Percentiles rank a stretch among this genome's conserved stretches.
phyloP scores from a whole-genome alignment of 2,797 vertebrate species.

The Falco cherrug region DNA sequence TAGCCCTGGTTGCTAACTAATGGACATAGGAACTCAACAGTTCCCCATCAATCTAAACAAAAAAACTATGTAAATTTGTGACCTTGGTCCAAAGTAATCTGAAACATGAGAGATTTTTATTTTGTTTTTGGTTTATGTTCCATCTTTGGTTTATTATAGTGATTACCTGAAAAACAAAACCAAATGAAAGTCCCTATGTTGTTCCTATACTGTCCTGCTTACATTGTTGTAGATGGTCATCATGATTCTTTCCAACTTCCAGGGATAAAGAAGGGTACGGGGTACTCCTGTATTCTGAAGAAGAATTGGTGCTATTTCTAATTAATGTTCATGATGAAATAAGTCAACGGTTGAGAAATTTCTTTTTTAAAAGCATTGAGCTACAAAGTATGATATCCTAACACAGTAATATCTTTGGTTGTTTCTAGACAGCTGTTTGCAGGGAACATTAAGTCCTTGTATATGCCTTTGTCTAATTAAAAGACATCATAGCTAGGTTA shows the following conservation, averaged over 20 bases:
- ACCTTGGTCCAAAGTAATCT: not conserved
- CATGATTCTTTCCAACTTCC: not conserved
- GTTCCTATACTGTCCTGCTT: not conserved
- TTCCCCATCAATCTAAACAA: not conserved
- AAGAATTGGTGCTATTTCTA: not conserved
- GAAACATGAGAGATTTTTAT: not conserved
- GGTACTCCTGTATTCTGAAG: not conserved
- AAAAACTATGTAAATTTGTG: not conserved
- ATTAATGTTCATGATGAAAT: not conserved
- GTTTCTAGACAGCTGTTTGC: not conserved
- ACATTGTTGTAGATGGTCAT: not conserved
- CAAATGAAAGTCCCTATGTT: fast-evolving
- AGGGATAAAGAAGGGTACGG: not conserved
- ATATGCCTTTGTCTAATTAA: constrained; percentile 3
- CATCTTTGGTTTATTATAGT: not conserved
- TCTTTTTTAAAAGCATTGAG: not conserved
- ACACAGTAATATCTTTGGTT: not conserved
- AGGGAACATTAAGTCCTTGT: not conserved
- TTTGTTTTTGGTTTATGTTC: not conserved
- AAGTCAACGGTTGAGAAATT: not conserved
- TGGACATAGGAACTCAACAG: not conserved
- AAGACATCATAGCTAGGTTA: not conserved
- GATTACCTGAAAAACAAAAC: not conserved
- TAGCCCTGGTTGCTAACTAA: not conserved
- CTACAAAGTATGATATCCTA: not conserved